Evolutionary conservation across 2,888 invertebrate species (phyloP).

Genomic region (Hoplodrina blanda): DNA sequence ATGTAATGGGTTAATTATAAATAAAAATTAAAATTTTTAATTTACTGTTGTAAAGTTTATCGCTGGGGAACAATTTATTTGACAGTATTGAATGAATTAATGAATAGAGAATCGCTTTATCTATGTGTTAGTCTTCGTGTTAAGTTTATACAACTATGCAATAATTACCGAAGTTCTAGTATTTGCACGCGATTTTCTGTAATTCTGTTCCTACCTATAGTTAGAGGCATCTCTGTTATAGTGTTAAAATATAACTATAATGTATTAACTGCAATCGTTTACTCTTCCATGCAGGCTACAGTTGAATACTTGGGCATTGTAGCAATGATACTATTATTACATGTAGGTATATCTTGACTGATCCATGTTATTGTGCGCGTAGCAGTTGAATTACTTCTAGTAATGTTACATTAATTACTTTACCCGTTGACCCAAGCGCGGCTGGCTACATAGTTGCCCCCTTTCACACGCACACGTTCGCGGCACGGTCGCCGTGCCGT

Average conservation of each 20-base stretch:
- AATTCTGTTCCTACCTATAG: conserved; percentile 49
- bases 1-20: conserved; percentile 60
- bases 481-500: no score
- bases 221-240: conserved; percentile 47
- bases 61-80: conserved; percentile 68
- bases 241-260: conserved; percentile 37
- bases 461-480: no score
- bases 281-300: conserved; percentile 20
- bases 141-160: conserved; percentile 51
- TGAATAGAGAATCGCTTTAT: conserved; percentile 47
- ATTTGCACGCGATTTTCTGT: conserved; percentile 32
- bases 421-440: background rate
- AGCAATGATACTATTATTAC: conserved; percentile 35
- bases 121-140: conserved; percentile 47
- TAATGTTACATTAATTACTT: conserved; percentile 45
- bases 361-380: conserved; percentile 46
- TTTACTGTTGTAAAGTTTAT: conserved; percentile 55
- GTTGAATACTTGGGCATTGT: conserved; percentile 36
- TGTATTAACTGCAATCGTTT: conserved; percentile 22
- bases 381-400: conserved; percentile 36
- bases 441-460: no score
- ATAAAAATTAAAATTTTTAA: conserved; percentile 53
- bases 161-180: conserved; percentile 28
- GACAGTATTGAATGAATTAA: conserved; percentile 68
- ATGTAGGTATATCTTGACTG: conserved; percentile 44